Base-by-base conservation (phyloP, 2,888 invertebrate species). In the Conops quadrifasciatus region DNA sequence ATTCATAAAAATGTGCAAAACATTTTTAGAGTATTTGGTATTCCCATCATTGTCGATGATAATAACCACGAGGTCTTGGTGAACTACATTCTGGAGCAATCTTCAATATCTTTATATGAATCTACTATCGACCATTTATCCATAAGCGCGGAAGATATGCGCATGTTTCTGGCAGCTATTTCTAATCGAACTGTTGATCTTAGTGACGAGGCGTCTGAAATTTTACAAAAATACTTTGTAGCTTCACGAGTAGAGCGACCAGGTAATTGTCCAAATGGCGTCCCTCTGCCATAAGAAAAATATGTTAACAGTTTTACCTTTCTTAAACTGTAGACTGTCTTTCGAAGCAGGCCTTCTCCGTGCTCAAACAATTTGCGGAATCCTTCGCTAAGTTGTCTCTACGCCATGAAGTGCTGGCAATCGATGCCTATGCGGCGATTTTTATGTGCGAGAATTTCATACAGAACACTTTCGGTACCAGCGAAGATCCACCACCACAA, bases 191-290 rank as follows among this genome's bases (percentile, higher is more conserved):
- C 78, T 58, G 78, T 82, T 0, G 71, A 76, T 15, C 75, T 84
- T 2, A 76, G 79, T 0, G 26, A 74, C 4, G 79, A 80, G 21
- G 88, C 88, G 0, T 77, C 81, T 7, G 75, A 80, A 16, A 77
- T 88, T 70, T 79, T 88, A 16, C 83, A 84, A 71, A 84, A 86
- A 67, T 88, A 88, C 76, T 88, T 86, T 78, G 84, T 87, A 0
- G 83, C 85, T 13, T 83, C 86, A 13, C 81, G 88, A 64, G 78
- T 80, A 43, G 79, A 82, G 24, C 80, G 87, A 56, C 83, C 86
- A 24, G 84, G 87, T 84, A 72, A 72, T 72, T 73, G 13, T 11
- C 16, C 36, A 21, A 49, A 2, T 49, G 49, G 49, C 1, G 49
- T 43, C n/a, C n/a, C n/a, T n/a, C n/a, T n/a, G n/a, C n/a, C n/a